These are phyloP conservation scores for Ptychoptera albimana DNA, from an alignment of 2,888 invertebrate genomes.

Conservation along the genomic window DNA sequence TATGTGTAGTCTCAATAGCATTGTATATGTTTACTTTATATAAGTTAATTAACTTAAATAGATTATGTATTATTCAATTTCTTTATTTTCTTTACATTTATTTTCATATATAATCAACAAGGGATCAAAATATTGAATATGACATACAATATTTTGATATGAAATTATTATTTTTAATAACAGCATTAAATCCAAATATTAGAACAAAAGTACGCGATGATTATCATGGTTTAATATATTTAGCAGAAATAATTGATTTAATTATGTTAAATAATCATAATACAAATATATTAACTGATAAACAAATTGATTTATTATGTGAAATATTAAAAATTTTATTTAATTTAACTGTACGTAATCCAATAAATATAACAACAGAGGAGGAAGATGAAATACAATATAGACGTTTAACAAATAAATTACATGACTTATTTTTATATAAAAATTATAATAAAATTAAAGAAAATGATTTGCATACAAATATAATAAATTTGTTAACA, in stretches of 20 bases:
- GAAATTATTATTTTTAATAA: constrained; percentile 74
- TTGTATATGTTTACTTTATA: too few species aligned
- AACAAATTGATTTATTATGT: constrained; percentile 45
- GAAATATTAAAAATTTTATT: constrained; percentile 67
- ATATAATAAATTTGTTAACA: constrained; percentile 71
- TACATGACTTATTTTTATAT: constrained; percentile 51
- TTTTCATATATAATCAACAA: constrained; percentile 10
- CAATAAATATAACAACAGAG: constrained; percentile 23
- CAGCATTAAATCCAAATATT: constrained; percentile 60
- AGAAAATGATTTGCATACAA: constrained; percentile 52
- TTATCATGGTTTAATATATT: constrained; percentile 48
- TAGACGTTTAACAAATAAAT: constrained; percentile 51
- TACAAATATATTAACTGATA: constrained; percentile 29
- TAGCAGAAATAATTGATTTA: constrained; percentile 50
- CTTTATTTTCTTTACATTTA: constrained; percentile 1
- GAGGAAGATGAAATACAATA: constrained; percentile 57
- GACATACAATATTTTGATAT: constrained; percentile 74
- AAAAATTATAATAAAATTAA: constrained; percentile 40
- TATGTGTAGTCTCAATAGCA: neutral
- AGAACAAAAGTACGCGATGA: constrained; percentile 48
- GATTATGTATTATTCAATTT: neutral
- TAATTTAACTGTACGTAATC: constrained; percentile 46
- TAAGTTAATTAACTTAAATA: too few species aligned
- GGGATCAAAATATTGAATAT: constrained; percentile 43
- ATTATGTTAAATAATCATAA: constrained; percentile 35